Evolutionary conservation across 2,888 invertebrate species (phyloP).

Genomic region (Acleris laterana): DNA sequence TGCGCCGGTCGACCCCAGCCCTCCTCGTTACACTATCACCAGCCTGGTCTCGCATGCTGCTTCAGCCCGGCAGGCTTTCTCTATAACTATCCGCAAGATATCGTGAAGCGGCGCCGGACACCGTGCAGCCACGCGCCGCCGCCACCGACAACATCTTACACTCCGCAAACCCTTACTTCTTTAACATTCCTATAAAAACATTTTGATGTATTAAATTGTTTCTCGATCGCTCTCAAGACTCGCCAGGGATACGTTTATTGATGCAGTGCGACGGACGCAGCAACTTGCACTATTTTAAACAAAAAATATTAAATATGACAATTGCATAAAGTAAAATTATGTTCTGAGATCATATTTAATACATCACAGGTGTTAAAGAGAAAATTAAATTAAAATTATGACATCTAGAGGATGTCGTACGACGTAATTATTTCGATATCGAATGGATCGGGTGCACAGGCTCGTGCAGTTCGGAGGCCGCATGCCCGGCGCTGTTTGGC

Average conservation of each 20-base stretch:
- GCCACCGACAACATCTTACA: constrained; percentile 25
- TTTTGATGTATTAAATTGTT: constrained; percentile 81
- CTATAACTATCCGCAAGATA: constrained; percentile 2
- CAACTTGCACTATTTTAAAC: constrained; percentile 69
- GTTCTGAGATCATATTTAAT: constrained; percentile 87
- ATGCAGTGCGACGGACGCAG: constrained; percentile 47
- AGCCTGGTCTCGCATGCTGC: too few relatives aligned
- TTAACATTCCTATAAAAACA: constrained; percentile 32
- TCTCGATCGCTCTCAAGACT: constrained; percentile 60
- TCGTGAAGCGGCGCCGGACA: background rate
- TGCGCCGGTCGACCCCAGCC: constrained; percentile 52
- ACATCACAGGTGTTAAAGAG: constrained; percentile 87
- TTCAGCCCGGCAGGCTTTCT: constrained; percentile 20
- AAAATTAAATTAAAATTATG: constrained; percentile 52
- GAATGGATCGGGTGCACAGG: constrained; percentile 35
- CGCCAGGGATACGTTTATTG: constrained; percentile 62
- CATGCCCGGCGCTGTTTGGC: constrained; percentile 43
- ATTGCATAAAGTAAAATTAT: constrained; percentile 81
- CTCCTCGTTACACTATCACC: constrained; percentile 2
- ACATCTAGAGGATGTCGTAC: constrained; percentile 33
- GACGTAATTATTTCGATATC: constrained; percentile 42
- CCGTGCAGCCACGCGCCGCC: background rate
- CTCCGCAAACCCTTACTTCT: constrained; percentile 18
- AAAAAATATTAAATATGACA: constrained; percentile 78
- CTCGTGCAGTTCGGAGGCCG: constrained; percentile 30